phyloP scores from a whole-genome alignment of 2,797 vertebrate genomes.

The Fundulus diaphanus region DNA sequence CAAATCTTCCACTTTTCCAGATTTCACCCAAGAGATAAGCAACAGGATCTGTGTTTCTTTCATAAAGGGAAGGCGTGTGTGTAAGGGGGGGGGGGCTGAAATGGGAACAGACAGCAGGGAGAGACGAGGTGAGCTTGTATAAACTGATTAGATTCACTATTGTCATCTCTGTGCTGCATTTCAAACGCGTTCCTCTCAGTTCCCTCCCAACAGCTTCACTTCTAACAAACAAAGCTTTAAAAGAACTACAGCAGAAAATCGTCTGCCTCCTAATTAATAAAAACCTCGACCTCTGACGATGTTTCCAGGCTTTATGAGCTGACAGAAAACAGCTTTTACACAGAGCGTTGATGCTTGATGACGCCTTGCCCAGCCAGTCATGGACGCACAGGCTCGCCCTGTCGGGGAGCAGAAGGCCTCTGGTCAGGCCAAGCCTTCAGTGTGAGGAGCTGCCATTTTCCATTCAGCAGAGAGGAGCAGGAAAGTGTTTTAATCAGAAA shows the following conservation, averaged over 20 bases:
- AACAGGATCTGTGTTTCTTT: slow-evolving; percentile 56
- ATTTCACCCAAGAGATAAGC: slow-evolving; percentile 72
- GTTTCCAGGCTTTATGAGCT: slow-evolving; percentile 7
- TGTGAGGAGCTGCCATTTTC: slow-evolving; percentile 20
- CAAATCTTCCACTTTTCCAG: slow-evolving; percentile 69
- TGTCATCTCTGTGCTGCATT: slow-evolving; percentile 63
- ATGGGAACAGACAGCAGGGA: background rate
- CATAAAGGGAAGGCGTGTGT: slow-evolving; percentile 38
- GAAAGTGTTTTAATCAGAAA: background rate
- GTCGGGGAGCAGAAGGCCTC: slow-evolving; percentile 61
- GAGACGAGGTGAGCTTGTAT: slow-evolving; percentile 61
- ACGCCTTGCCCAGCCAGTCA: slow-evolving; percentile 37
- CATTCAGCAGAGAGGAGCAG: slow-evolving; percentile 1
- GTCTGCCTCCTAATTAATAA: background rate
- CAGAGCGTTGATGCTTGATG: slow-evolving; percentile 13
- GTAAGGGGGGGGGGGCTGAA: slow-evolving; percentile 2
- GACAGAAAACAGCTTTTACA: slow-evolving; percentile 21
- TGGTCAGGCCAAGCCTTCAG: slow-evolving; percentile 50
- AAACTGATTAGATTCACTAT: slow-evolving; percentile 75
- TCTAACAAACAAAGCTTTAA: background rate
- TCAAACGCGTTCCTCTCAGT: slow-evolving; percentile 45
- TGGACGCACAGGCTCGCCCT: slow-evolving; percentile 34
- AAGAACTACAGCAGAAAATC: background rate
- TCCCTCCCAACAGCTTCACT: slow-evolving; percentile 13
- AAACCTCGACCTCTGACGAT: background rate